Conservation (phyloP, 2,113 vertebrate species). For the Misgurnus mizolepis region DNA sequence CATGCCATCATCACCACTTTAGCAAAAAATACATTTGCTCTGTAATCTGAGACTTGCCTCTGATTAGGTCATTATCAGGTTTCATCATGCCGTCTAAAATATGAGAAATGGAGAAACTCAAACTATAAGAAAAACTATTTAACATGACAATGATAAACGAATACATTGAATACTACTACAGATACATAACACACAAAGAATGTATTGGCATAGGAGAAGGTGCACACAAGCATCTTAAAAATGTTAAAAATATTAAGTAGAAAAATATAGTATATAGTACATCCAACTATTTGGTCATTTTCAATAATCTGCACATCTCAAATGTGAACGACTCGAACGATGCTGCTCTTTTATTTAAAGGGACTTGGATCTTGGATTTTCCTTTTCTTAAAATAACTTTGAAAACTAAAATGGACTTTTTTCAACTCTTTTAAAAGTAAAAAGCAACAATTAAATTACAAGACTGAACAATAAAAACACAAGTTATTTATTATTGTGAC, state of each 20-base stretch:
- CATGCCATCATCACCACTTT: slow-evolving; percentile 1
- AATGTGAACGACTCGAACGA: slow-evolving; percentile 15
- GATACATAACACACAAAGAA: slow-evolving; percentile 2
- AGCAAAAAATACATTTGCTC: not conserved
- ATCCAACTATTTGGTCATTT: slow-evolving; percentile 30
- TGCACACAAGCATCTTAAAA: slow-evolving; percentile 10
- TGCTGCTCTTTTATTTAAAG: slow-evolving; percentile 1
- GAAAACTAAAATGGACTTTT: not conserved
- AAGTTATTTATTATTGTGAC: slow-evolving; percentile 5
- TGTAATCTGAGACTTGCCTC: not conserved
- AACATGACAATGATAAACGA: not conserved
- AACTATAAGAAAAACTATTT: not conserved
- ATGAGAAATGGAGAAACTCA: not conserved
- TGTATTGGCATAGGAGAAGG: not conserved
- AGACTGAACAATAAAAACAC: not conserved
- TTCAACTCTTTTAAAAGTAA: not conserved
- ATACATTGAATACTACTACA: not conserved
- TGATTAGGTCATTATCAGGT: not conserved
- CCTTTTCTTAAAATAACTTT: not conserved
- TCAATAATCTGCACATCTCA: slow-evolving; percentile 3
- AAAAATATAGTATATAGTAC: slow-evolving; percentile 22
- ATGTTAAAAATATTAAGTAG: slow-evolving; percentile 9
- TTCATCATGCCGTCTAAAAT: not conserved
- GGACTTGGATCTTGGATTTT: not conserved
- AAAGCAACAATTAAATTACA: not conserved